Evolutionary conservation across 2,888 invertebrate genomes (phyloP), one percentile per base, ranked within the genome.

Genomic region (Dryocosmus kuriphilus): DNA sequence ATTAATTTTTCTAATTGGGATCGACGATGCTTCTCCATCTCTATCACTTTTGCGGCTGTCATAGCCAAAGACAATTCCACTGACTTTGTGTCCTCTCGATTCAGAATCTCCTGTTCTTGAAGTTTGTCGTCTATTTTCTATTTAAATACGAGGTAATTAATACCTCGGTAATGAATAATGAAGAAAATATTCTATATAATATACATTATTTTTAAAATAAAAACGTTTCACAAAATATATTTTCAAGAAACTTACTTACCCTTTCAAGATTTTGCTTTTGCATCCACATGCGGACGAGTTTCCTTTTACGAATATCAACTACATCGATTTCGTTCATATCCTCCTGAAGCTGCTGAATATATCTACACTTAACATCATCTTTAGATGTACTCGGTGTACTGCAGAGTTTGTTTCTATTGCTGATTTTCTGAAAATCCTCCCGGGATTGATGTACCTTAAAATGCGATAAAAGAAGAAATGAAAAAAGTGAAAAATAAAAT

Each of bases 11-110:
- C 22, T 24, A 57, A 57, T 24, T 57, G 57, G 1, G 57, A 57
- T 14, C 57, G 22, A 24, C 57, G 57, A 57, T 14, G 11, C 14
- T 57, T 24, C 9, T 57, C 57, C 57, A 57, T 57, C 11, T 57
- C 57, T 14, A 24, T 24, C 24, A 57, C 11, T 57, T 57, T 57
- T 5, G 57, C 57, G 5, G 57, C 57, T 57, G 24, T 57, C 22
- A 57, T 57, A 0, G 57, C 57, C 57, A 57, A 57, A 24, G 57
- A 57, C 24, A 57, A 57, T 57, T 57, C 57, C 24, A 57, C 57
- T 24, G 57, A 24, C 24, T n/a, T 24, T 14, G 57, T 14, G 5
- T 57, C 22, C 22, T 57, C 14, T 11, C 24, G 57, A 14, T 57
- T 24, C 4, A 57, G 9, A 24, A 57, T 9, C 24, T 57, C 57